These are phyloP conservation scores for Astreopora myriophthalma DNA, from an alignment of 64 coral and sea anemone species.

Conservation along the genomic window DNA sequence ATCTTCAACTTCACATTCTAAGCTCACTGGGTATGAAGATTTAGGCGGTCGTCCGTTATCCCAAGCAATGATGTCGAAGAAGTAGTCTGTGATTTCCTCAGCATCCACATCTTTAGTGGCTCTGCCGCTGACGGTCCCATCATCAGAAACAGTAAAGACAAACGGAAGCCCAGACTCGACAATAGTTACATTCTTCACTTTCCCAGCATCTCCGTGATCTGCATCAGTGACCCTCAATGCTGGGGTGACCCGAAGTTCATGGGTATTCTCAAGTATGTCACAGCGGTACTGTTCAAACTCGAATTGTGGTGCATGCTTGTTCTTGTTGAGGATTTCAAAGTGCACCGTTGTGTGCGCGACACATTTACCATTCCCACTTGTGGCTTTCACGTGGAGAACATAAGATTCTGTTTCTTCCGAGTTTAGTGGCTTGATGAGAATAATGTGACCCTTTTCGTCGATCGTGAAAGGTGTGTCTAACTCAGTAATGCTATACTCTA, in stretches of 20 bases:
- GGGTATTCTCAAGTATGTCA: constrained; percentile 78
- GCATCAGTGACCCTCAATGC: constrained; percentile 56
- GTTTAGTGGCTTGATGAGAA: constrained; percentile 65
- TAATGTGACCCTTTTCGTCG: constrained; percentile 82
- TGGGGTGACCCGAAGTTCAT: constrained; percentile 64
- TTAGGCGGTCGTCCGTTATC: constrained; percentile 75
- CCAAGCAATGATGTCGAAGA: constrained; percentile 84
- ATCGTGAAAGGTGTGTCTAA: constrained; percentile 66
- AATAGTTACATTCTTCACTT: constrained; percentile 69
- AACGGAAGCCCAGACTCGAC: constrained; percentile 79
- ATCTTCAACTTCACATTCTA: constrained; percentile 84
- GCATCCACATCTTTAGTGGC: constrained; percentile 84
- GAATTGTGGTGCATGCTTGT: constrained; percentile 81
- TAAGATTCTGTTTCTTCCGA: constrained; percentile 58
- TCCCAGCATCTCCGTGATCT: constrained; percentile 79
- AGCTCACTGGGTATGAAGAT: constrained; percentile 60
- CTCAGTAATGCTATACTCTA: constrained; percentile 63
- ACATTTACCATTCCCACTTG: constrained; percentile 18
- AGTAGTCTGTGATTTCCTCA: constrained; percentile 63
- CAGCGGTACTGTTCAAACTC: constrained; percentile 74
- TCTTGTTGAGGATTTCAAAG: constrained; percentile 88
- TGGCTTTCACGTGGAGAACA: constrained; percentile 59
- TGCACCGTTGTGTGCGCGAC: constrained; percentile 48
- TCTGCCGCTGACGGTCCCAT: constrained; percentile 68
- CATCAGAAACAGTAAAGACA: constrained; percentile 62